phyloP scores from a whole-genome alignment of 2,113 vertebrate species.

The Macquaria australasica region DNA sequence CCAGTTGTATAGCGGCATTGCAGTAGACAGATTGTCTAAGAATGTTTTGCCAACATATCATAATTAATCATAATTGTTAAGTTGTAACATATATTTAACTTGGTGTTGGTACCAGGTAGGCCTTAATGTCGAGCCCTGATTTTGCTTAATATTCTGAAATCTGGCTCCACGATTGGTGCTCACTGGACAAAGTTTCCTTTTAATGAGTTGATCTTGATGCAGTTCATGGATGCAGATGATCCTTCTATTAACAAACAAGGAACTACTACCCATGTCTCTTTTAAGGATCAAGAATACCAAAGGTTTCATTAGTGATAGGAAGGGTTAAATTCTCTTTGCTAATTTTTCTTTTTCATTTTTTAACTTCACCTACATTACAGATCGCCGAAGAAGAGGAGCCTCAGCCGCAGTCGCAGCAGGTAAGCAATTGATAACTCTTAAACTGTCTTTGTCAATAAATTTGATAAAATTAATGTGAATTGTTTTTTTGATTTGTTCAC shows the following conservation, averaged over 20 bases:
- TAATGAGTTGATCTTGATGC: constrained; percentile 45
- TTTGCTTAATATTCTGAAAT: constrained; percentile 32
- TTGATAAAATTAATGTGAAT: not conserved
- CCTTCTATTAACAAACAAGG: constrained; percentile 82
- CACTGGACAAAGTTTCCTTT: constrained; percentile 40
- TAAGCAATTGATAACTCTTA: constrained; percentile 62
- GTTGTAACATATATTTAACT: not conserved
- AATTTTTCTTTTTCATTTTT: constrained; percentile 35
- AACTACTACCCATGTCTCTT: constrained; percentile 40
- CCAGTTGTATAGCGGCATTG: not conserved
- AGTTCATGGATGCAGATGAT: constrained; percentile 65
- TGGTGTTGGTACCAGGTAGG: not conserved
- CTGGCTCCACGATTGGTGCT: constrained; percentile 47
- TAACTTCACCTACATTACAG: constrained; percentile 79
- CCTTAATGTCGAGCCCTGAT: constrained; percentile 70
- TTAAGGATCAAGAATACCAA: constrained; percentile 33
- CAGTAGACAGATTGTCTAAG: not conserved
- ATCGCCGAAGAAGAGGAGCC: constrained; percentile 95
- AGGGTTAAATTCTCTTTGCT: constrained; percentile 17
- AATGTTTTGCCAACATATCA: not conserved
- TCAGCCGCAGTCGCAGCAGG: constrained; percentile 97
- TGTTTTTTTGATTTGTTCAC: not conserved
- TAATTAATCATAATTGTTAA: not conserved
- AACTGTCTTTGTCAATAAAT: not conserved
- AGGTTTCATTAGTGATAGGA: constrained; percentile 49